Percentiles rank a stretch among this genome's conserved stretches.
Evolutionary conservation across 1,140 invertebrate genomes (phyloP).

Genomic region (Drosophila ercepeae): DNA sequence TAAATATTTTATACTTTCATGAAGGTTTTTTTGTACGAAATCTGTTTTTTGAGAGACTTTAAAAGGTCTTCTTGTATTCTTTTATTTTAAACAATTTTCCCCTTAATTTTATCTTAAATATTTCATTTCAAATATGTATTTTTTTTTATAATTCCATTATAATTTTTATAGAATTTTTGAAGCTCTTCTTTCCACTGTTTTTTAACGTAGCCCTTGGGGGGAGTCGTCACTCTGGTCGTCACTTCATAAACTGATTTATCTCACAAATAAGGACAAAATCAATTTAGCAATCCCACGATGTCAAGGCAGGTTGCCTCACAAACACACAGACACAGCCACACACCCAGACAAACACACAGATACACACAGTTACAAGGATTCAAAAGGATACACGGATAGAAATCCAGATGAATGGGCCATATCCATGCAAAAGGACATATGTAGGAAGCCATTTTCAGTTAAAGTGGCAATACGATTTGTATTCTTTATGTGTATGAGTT

Average conservation of each 20-base stretch:
- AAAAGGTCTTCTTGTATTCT: too few species aligned
- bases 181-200: not conserved
- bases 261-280: constrained; percentile 19
- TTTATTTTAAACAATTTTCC: too few species aligned
- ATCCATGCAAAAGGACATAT: constrained; percentile 51
- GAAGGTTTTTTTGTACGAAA: too few species aligned
- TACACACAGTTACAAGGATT: not conserved
- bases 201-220: not conserved
- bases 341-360: not conserved
- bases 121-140: too few species aligned
- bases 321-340: not conserved
- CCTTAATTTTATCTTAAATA: too few species aligned
- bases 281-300: constrained; percentile 27
- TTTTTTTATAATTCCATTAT: not conserved
- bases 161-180: not conserved
- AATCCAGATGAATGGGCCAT: constrained; percentile 11
- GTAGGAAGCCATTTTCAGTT: constrained; percentile 74
- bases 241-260: constrained; percentile 21
- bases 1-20: too few species aligned
- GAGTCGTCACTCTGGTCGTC: not conserved
- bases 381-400: not conserved
- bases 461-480: constrained; percentile 80
- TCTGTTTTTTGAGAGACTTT: too few species aligned
- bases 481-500: constrained; percentile 64
- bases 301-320: constrained; percentile 8